Base-by-base conservation (phyloP, 2,113 vertebrate genomes). In the Ceuthmochares aereus region DNA sequence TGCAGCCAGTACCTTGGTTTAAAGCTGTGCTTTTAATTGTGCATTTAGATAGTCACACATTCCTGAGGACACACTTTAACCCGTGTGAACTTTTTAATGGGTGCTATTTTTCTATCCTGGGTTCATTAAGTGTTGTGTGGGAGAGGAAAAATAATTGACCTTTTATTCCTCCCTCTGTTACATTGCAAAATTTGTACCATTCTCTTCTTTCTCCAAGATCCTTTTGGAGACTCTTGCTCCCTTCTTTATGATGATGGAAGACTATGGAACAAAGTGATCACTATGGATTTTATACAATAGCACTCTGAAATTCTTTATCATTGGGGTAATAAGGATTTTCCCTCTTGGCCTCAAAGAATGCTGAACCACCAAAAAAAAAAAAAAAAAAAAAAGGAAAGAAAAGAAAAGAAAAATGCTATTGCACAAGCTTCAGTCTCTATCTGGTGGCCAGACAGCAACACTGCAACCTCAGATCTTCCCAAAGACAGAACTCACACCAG, bases 341-440 rank as follows among this genome's bases (percentile, higher is more conserved):
- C 40, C 29, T 37, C 60, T n/a, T 52, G 29, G 47, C 40, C 81
- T 92, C 13, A 54, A 52, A 84, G 21, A 55, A 68, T 17, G 8
- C 16, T 60, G 13, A 32, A 21, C 2, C 10, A 43, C 6, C 17
- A 20, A 47, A 23, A 4, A 18, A 3, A 2, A 30, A 12, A 45
- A 5, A 12, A 9, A 42, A 45, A 56, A 27, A 6, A 4, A 47
- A 73, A 7, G 47, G 36, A 27, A 9, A 22, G 15, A 1, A 26
- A 40, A 14, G 4, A 62, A 47, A 42, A 15, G 8, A 32, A 89
- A 92, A 63, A 7, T 64, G 16, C 17, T n/a, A 14, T 54, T 89
- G 29, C 86, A 60, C 47, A 85, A 85, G 82, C 87, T 70, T 60
- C 70, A 94, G 96, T 97, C 96, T 96, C 96, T 97, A 96, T 96